Evolutionary conservation across 2,797 vertebrate genomes (phyloP).

Genomic region (Poecile montanus): DNA sequence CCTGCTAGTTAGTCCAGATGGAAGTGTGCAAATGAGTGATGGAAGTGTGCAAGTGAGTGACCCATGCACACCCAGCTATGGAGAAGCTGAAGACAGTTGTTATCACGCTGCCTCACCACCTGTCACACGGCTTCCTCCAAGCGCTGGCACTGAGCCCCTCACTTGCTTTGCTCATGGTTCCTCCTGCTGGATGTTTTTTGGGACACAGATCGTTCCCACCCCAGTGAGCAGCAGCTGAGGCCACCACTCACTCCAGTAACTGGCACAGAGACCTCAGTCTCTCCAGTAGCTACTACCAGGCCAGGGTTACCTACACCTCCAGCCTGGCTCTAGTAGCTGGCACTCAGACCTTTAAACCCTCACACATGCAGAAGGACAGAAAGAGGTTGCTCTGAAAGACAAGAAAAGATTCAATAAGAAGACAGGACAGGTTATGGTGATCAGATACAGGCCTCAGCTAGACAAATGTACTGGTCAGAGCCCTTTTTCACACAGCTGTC

Average conservation of each 20-base stretch:
- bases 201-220: not conserved
- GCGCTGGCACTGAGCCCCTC: accelerated
- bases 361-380: not conserved
- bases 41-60: not conserved
- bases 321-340: not conserved
- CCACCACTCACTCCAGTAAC: not conserved
- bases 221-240: not conserved
- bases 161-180: not conserved
- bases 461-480: accelerated
- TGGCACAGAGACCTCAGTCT: not conserved
- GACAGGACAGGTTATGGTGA: not conserved
- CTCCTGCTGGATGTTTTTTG: not conserved
- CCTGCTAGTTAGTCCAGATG: not conserved
- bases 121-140: not conserved
- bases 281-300: not conserved
- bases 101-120: not conserved
- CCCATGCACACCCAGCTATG: not conserved
- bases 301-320: not conserved
- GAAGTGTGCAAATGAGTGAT: not conserved
- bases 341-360: not conserved
- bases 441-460: not conserved
- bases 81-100: not conserved
- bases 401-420: not conserved
- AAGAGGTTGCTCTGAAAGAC: not conserved
- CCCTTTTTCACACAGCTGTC: not conserved